These are phyloP conservation scores for Heliconius nattereri DNA, from an alignment of 1,140 invertebrate genomes.

Conservation along the genomic window DNA sequence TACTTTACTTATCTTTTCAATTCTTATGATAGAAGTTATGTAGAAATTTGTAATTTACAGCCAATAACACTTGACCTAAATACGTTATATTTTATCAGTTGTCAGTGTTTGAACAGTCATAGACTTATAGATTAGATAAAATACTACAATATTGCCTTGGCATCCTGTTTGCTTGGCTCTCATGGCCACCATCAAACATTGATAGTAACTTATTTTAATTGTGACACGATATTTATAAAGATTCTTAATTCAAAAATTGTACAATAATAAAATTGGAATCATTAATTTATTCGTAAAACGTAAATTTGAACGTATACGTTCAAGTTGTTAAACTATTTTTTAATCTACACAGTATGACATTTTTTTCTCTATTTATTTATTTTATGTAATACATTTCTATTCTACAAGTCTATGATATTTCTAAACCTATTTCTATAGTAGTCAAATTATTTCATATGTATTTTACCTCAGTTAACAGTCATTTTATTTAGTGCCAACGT, in stretches of 20 bases:
- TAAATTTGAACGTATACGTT: too few species aligned
- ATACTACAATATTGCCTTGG: not conserved
- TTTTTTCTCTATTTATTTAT: too few species aligned
- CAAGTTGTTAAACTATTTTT: too few species aligned
- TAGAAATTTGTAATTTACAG: not conserved
- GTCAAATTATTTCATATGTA: conserved; percentile 27
- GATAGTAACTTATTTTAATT: not conserved
- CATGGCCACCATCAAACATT: not conserved
- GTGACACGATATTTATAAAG: not conserved
- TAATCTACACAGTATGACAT: too few species aligned
- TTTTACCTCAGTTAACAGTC: conserved; percentile 34
- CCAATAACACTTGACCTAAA: conserved; percentile 1
- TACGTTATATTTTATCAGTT: conserved; percentile 3
- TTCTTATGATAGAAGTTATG: too few species aligned
- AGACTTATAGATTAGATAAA: conserved; percentile 21
- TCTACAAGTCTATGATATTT: conserved; percentile 24
- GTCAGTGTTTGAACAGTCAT: conserved; percentile 18
- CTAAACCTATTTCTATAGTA: conserved; percentile 18
- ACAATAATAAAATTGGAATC: too few species aligned
- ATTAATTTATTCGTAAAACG: too few species aligned
- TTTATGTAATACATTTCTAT: not conserved
- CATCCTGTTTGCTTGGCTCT: not conserved
- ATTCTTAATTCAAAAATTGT: too few species aligned
- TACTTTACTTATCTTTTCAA: too few species aligned
- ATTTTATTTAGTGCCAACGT: conserved; percentile 43